phyloP scores from a whole-genome alignment of 2,797 vertebrate species.

The Malacoraja senta region DNA sequence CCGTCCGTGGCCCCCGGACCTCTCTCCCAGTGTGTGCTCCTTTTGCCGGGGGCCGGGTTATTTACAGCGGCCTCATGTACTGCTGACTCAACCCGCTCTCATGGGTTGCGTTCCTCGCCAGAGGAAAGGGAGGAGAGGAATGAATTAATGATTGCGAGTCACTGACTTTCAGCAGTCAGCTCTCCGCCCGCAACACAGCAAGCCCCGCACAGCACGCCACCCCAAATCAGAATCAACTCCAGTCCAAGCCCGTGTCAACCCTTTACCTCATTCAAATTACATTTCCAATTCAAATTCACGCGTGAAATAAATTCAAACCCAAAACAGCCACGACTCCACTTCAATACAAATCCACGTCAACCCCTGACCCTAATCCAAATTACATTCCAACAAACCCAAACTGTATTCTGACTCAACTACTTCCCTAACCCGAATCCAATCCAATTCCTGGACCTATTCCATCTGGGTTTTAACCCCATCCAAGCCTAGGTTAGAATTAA shows the following conservation, averaged over 20 bases:
- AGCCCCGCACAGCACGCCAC: background rate
- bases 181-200: background rate
- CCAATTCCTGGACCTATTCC: background rate
- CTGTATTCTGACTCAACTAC: background rate
- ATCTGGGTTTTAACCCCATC: background rate
- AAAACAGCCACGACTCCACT: background rate
- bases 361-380: background rate
- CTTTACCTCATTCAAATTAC: background rate
- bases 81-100: slow-evolving; percentile 35
- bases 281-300: background rate
- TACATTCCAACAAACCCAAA: background rate
- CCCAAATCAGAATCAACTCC: background rate
- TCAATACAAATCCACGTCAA: background rate
- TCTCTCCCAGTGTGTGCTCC: background rate
- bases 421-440: background rate
- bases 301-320: background rate
- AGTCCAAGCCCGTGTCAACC: background rate
- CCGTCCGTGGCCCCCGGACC: background rate
- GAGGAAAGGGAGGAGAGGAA: slow-evolving; percentile 32
- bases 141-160: slow-evolving; percentile 33
- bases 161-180: background rate
- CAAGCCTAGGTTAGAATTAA: background rate
- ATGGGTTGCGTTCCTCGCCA: slow-evolving; percentile 31
- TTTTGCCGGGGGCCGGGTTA: slow-evolving; percentile 22
- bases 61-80: slow-evolving; percentile 34